Conservation (phyloP, 1,140 invertebrate genomes). For the Thaumatotibia leucotreta region DNA sequence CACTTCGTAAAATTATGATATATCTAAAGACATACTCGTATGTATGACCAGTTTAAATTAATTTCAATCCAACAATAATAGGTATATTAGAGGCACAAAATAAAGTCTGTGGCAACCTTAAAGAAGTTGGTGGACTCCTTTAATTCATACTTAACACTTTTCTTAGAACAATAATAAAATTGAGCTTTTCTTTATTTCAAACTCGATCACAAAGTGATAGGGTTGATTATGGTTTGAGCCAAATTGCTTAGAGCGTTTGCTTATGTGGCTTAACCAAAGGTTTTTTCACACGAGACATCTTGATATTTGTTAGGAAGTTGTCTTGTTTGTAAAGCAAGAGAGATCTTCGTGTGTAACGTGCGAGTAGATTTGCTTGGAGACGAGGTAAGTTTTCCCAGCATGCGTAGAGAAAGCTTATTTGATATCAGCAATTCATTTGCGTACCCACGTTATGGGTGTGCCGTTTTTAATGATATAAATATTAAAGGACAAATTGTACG, state of each 20-base stretch:
- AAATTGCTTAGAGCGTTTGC: not conserved
- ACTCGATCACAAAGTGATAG: not conserved
- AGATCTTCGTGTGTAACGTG: not conserved
- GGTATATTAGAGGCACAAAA: too few species aligned
- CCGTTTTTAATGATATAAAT: too few species aligned
- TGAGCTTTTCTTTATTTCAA: not conserved
- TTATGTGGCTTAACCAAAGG: not conserved
- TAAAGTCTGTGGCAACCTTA: not conserved
- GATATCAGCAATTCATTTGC: too few species aligned
- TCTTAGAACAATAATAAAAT: not conserved
- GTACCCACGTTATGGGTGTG: too few species aligned
- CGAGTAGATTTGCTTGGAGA: not conserved
- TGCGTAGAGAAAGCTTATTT: not conserved
- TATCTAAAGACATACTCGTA: too few species aligned
- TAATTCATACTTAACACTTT: not conserved
- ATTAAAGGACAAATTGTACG: too few species aligned
- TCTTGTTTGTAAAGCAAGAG: not conserved
- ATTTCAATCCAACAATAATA: too few species aligned
- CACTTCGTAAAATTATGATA: too few species aligned
- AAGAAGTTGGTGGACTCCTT: not conserved
- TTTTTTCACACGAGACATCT: not conserved
- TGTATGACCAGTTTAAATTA: too few species aligned
- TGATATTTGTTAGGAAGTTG: not conserved
- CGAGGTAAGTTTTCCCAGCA: not conserved
- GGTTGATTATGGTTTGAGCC: not conserved